These are phyloP conservation scores for Cynodonichthys magdalenae DNA, from an alignment of 2,797 vertebrate species.

Conservation along the genomic window DNA sequence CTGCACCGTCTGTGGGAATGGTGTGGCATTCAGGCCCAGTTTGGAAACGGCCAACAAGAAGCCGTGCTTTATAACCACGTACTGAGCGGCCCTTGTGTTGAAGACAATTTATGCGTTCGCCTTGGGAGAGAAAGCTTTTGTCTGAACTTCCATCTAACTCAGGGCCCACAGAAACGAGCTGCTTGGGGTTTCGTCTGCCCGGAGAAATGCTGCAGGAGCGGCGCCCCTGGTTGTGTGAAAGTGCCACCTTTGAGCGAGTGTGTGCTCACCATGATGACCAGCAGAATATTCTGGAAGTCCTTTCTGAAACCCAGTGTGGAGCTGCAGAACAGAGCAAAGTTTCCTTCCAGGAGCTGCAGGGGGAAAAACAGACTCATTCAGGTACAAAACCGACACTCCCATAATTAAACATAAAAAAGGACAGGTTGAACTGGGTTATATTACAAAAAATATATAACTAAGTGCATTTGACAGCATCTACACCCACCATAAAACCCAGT, in stretches of 20 bases:
- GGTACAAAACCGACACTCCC: not conserved
- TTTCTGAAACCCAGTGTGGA: constrained; percentile 92
- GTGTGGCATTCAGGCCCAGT: constrained; percentile 57
- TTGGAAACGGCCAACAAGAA: constrained; percentile 31
- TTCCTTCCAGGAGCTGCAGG: constrained; percentile 94
- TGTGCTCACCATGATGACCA: constrained; percentile 93
- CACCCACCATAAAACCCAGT: constrained; percentile 92
- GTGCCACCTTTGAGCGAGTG: constrained; percentile 7
- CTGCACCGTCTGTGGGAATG: constrained; percentile 61
- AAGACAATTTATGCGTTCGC: constrained; percentile 52
- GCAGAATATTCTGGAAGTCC: constrained; percentile 95
- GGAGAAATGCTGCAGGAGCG: constrained; percentile 37
- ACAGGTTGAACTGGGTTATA: not conserved
- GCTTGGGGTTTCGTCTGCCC: constrained; percentile 13
- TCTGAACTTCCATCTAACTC: constrained; percentile 29
- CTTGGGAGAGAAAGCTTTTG: constrained; percentile 46
- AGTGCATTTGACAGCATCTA: not conserved
- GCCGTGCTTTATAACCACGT: constrained; percentile 20
- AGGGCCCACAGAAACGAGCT: constrained; percentile 23
- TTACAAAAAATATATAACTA: not conserved
- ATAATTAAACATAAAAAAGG: constrained; percentile 4
- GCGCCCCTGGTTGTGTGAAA: constrained; percentile 8
- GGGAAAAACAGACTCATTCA: constrained; percentile 21
- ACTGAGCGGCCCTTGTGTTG: constrained; percentile 43
- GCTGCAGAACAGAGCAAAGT: constrained; percentile 96